Base-by-base conservation (phyloP, 1,140 invertebrate species). In the Chlorops oryzae region DNA sequence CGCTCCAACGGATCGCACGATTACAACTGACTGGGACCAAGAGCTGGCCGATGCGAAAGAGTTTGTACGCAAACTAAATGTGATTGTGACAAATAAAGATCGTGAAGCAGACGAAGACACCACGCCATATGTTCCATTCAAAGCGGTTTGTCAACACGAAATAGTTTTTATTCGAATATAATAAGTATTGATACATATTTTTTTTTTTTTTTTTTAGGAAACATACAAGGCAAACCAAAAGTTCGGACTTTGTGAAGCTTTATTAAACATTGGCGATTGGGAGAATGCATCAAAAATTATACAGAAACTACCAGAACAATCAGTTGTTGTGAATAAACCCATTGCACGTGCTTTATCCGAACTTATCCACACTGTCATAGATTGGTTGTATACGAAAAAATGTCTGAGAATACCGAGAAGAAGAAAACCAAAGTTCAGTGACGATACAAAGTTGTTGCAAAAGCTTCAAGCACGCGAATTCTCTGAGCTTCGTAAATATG, bases 251-350 rank as follows among this genome's bases (percentile, higher is more conserved):
- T 88, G 89, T 65, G 88, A 95, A 70, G 92, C 92, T 2, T 70
- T 98, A 4, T 68, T 98, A 4, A 80, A 84, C 58, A 81, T 97
- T 54, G 94, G 90, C 17, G 90, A 91, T 58, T 98, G 94, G 94
- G 79, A 84, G 10, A 86, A 88, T 62, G 92, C 90, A 7, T 77
- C 84, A 47, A 77, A 79, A 42, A 76, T 98, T 28, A 84, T 92
- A 18, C 83, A 83, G 49, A 79, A 83, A 46, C 77, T 97, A 48
- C 95, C 95, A 2, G 85, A 90, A 38, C 83, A 83, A 70, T 88
- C 83, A 68, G 80, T 88, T 10, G 80, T 88, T 1, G 84, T 88
- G 53, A 82, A 92, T 62, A 78, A 80, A 50, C 83, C 88, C 18
- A 87, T 97, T 17, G 86, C 90, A 10, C 71, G 81, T 27, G 86